Evolutionary conservation across 2,888 invertebrate species (phyloP).

Genomic region (Sylvicola cinctus): DNA sequence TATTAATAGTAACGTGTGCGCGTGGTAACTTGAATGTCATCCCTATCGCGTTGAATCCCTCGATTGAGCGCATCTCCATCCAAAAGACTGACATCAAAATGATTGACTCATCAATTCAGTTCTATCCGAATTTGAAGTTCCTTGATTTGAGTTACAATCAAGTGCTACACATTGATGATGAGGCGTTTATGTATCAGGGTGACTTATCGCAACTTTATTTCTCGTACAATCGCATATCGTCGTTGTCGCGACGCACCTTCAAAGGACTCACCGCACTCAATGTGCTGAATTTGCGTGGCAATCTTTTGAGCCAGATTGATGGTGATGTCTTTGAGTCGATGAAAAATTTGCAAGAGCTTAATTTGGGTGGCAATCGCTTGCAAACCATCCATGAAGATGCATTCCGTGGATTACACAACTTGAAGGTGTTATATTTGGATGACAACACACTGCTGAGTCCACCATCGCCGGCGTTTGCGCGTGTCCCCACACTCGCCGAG

Average conservation of each 20-base stretch:
- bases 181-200: conserved; percentile 37
- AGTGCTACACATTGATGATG: conserved; percentile 34
- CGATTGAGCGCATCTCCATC: conserved; percentile 37
- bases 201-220: conserved; percentile 38
- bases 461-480: conserved; percentile 32
- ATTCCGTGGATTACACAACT: conserved; percentile 33
- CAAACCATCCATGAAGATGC: conserved; percentile 34
- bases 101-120: conserved; percentile 40
- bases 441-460: conserved; percentile 36
- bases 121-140: conserved; percentile 40
- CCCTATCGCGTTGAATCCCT: conserved; percentile 49
- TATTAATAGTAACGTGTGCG: conserved; percentile 39
- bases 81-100: conserved; percentile 39
- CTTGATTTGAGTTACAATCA: conserved; percentile 43
- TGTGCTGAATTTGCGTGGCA: conserved; percentile 37
- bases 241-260: conserved; percentile 36
- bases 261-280: conserved; percentile 34
- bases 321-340: conserved; percentile 33
- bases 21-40: conserved; percentile 41
- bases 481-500: conserved; percentile 36
- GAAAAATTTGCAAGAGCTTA: conserved; percentile 36
- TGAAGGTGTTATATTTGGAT: conserved; percentile 36
- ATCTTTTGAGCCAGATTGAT: conserved; percentile 35
- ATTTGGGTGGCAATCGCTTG: conserved; percentile 39
- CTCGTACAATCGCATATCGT: conserved; percentile 38